Base-by-base conservation (phyloP, 1,140 invertebrate species). In the Yoshiicerus persimilis region DNA sequence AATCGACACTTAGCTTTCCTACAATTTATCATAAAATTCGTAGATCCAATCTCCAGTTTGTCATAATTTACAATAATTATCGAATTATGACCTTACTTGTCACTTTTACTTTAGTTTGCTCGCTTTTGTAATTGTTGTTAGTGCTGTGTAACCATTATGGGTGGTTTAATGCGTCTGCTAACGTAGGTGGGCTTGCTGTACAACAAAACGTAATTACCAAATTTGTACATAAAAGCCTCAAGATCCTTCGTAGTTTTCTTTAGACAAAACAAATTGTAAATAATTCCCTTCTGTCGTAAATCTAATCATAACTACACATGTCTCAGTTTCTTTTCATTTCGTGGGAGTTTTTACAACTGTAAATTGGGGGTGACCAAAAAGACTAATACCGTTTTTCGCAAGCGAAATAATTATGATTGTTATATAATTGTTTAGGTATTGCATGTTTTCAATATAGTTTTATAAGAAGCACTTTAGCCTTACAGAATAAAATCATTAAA, bases 21-120 rank as follows among this genome's bases (percentile, higher is more conserved):
- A n/a, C 34, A 23, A n/a, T 80, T 80, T 36, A 80, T 80, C 75
- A 80, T 80, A 4, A 23, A 38, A 80, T 36, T 80, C n/a, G 20
- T 38, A 8, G 34, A 36, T 34, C 23, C 8, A n/a, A 80, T 80
- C 66, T 13, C 36, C 75, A 80, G 16, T 80, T 38, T 16, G 3
- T 80, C 75, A 36, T 80, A 80, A 80, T 80, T 80, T 80, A 80
- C 20, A 36, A 80, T 80, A 38, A 80, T 80, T 80, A 80, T 34
- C 32, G 38, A 80, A 38, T 80, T 36, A 80, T 80, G 30, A 36
- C 75, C 75, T 80, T 36, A 2, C 27, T n/a, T 80, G 75, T 36
- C 34, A 80, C 32, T 32, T 16, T 80, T 70, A 70, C 47, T 56
- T 70, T 70, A 27, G 10, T 70, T 70, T 70, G 20, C 1, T 56